Conservation (phyloP, 1,140 invertebrate species). For the Acromyrmex heyeri region DNA sequence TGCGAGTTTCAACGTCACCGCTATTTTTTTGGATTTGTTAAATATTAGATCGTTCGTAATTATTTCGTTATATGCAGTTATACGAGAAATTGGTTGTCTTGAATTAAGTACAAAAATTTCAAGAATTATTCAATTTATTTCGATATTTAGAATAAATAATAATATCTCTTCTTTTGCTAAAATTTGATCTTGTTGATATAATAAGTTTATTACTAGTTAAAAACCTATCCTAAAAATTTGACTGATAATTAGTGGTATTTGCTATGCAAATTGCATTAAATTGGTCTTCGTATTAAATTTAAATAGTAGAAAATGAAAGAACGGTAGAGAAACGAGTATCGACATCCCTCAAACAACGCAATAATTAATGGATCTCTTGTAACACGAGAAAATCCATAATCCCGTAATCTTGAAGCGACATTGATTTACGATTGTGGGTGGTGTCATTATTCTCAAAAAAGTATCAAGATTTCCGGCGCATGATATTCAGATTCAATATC, state of each 20-base stretch:
- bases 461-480: constrained; percentile 52
- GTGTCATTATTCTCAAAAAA: constrained; percentile 71
- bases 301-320: constrained; percentile 32
- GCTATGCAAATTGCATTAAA: constrained; percentile 19
- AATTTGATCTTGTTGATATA: neutral
- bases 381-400: constrained; percentile 69
- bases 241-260: neutral
- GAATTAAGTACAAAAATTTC: neutral
- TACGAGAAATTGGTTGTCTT: neutral
- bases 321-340: constrained; percentile 19
- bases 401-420: constrained; percentile 64
- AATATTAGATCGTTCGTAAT: neutral
- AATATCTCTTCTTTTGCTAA: neutral
- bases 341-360: constrained; percentile 38
- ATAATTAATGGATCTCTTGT: constrained; percentile 73
- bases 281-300: constrained; percentile 13
- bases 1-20: neutral
- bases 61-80: neutral
- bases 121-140: neutral
- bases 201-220: neutral
- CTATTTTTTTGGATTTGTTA: constrained; percentile 5
- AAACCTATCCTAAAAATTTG: constrained; percentile 8
- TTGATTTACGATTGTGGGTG: constrained; percentile 70
- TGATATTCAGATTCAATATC: constrained; percentile 58
- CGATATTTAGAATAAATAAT: neutral